A percentile compares a stretch with the other conserved stretches of the same genome.
Conservation (phyloP, 2,888 invertebrate genomes). For the Tipula lateralis region DNA sequence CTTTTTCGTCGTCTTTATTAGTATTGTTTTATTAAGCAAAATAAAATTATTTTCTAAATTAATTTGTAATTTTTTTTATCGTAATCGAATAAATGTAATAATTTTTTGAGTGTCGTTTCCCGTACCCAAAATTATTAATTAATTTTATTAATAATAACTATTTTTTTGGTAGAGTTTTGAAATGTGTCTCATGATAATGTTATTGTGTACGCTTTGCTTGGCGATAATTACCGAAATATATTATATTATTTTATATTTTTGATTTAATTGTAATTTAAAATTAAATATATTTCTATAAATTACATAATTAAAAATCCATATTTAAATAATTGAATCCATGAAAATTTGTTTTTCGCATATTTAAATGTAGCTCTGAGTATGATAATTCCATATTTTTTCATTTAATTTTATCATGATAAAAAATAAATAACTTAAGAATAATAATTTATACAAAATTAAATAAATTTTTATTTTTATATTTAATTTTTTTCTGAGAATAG, state of each 20-base stretch:
- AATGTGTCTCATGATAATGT: conserved; percentile 20
- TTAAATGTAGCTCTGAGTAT: neutral
- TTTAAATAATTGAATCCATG: neutral
- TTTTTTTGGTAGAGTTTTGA: conserved; percentile 19
- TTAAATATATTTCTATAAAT: neutral
- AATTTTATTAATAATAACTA: neutral
- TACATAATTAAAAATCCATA: neutral
- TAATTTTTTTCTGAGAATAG: neutral
- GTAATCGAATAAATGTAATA: neutral
- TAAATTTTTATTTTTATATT: neutral
- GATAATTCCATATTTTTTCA: neutral
- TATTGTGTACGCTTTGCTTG: conserved; percentile 33
- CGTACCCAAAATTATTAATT: neutral
- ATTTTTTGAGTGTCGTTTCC: neutral
- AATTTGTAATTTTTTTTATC: neutral
- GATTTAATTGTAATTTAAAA: too few species aligned
- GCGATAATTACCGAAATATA: conserved; percentile 32
- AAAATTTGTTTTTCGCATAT: neutral
- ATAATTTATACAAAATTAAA: neutral
- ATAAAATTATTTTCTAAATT: neutral
- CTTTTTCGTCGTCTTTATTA: neutral
- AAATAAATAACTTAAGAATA: neutral
- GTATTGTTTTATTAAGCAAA: neutral
- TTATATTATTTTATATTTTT: neutral
- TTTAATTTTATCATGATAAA: neutral